Evolutionary conservation across 1,140 invertebrate species (phyloP).

Genomic region (Trissolcus basalis): DNA sequence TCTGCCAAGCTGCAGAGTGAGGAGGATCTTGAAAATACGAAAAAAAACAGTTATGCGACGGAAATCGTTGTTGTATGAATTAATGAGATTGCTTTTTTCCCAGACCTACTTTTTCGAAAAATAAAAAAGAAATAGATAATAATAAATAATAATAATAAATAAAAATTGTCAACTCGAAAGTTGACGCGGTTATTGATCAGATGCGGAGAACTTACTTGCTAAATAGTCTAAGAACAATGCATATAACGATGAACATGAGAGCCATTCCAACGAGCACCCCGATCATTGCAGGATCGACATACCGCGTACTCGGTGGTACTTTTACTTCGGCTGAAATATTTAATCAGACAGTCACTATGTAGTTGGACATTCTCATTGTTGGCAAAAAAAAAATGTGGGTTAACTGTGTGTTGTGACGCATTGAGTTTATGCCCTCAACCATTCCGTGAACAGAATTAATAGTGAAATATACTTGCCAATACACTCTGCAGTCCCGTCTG

Average conservation of each 20-base stretch:
- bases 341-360: neutral
- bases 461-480: constrained; percentile 77
- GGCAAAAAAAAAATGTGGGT: too few species aligned
- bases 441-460: too few species aligned
- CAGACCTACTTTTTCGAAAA: too few species aligned
- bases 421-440: too few species aligned
- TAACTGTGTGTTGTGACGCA: too few species aligned
- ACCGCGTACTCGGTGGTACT: constrained; percentile 76
- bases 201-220: constrained; percentile 84
- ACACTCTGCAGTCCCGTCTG: constrained; percentile 83
- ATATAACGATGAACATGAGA: constrained; percentile 95
- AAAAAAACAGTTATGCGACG: too few species aligned
- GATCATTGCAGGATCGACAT: constrained; percentile 92
- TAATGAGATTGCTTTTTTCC: too few species aligned
- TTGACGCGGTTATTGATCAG: too few species aligned
- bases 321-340: constrained; percentile 72
- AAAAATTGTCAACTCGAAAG: neutral
- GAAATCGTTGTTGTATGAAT: too few species aligned
- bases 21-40: neutral
- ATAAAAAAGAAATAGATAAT: neutral
- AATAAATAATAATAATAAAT: neutral
- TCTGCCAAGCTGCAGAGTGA: neutral
- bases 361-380: neutral
- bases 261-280: constrained; percentile 91
- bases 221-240: constrained; percentile 92